These are phyloP conservation scores for Pecten maximus DNA, from an alignment of 2,888 invertebrate species.

Conservation along the genomic window DNA sequence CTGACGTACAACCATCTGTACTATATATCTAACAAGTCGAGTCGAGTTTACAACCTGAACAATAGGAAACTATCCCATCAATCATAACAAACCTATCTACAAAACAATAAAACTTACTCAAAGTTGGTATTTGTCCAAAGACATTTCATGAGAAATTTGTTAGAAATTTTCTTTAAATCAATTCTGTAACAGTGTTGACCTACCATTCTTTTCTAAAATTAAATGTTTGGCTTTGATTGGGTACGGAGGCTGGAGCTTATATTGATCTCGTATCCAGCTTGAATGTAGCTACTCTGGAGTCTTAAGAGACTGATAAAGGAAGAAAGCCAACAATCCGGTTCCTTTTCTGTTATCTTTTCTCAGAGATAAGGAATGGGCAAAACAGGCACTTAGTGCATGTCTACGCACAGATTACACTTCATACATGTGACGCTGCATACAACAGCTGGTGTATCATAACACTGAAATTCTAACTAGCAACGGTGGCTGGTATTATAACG, in stretches of 20 bases:
- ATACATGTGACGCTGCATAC: background rate
- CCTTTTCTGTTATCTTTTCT: background rate
- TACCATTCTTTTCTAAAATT: background rate
- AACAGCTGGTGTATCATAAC: background rate
- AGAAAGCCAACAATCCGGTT: background rate
- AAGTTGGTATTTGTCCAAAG: background rate
- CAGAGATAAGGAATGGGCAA: background rate
- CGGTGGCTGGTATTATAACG: no score
- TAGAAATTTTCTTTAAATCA: background rate
- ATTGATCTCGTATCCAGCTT: background rate
- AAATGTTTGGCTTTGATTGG: background rate
- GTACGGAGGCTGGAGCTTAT: background rate
- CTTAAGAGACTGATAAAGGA: background rate
- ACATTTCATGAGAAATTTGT: background rate
- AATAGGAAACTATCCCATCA: no score
- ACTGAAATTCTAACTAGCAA: background rate
- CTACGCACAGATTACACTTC: slow-evolving; percentile 3
- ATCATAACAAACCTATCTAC: no score
- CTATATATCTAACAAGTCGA: no score
- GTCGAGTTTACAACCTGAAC: no score
- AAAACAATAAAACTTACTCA: background rate
- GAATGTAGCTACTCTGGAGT: background rate
- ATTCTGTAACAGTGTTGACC: background rate
- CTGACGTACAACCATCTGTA: no score
- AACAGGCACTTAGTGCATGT: background rate